These are phyloP conservation scores for Mythimna ferrago DNA, from an alignment of 2,888 invertebrate species.

Conservation along the genomic window DNA sequence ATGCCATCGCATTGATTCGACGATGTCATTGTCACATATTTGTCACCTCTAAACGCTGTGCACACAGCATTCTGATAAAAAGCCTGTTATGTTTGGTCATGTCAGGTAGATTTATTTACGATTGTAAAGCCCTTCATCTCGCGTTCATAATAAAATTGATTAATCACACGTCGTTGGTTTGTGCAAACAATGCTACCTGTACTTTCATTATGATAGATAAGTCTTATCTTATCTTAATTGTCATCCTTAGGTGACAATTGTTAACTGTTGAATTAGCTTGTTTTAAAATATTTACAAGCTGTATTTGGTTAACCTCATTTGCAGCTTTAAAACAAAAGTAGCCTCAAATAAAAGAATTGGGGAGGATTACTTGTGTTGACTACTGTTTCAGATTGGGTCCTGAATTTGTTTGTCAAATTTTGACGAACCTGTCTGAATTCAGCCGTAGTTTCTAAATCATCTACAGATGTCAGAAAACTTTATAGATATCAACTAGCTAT, in stretches of 20 bases:
- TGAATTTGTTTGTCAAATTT: conserved; percentile 21
- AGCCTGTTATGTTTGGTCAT: conserved; percentile 74
- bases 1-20: conserved; percentile 71
- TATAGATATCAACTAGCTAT: too few relatives aligned
- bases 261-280: conserved; percentile 62
- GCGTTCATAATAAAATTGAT: conserved; percentile 80
- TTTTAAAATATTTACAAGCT: conserved; percentile 56
- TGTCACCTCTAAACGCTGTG: conserved; percentile 67
- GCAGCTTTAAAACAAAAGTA: conserved; percentile 47
- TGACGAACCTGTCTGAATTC: background rate
- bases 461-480: too few relatives aligned
- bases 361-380: conserved; percentile 22
- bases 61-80: conserved; percentile 72
- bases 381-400: conserved; percentile 22
- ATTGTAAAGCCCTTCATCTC: conserved; percentile 76
- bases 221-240: conserved; percentile 63
- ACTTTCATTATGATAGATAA: conserved; percentile 78
- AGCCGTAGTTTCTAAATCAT: too few relatives aligned
- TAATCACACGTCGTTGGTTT: conserved; percentile 72
- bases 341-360: conserved; percentile 31
- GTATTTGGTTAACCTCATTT: conserved; percentile 60
- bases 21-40: conserved; percentile 80
- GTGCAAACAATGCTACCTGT: conserved; percentile 80
- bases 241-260: conserved; percentile 54
- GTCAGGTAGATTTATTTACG: conserved; percentile 80